Evolutionary conservation across 1,140 invertebrate genomes (phyloP).

Genomic region (Globodera rostochiensis): DNA sequence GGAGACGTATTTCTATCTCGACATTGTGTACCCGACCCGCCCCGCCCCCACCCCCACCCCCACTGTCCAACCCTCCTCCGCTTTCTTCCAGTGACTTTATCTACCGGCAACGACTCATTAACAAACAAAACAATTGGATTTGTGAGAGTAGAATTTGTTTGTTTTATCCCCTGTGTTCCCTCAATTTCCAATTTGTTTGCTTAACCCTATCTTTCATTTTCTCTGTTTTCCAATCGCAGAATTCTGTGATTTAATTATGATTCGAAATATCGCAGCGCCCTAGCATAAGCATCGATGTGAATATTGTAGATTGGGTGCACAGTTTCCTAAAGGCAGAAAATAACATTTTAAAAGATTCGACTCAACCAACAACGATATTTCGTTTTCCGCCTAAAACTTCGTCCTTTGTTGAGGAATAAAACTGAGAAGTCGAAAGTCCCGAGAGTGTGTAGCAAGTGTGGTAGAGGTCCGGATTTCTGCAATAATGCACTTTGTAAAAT

Average conservation of each 20-base stretch:
- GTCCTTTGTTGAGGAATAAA: conserved; percentile 38
- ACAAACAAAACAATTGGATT: neutral
- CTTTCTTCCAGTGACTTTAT: neutral
- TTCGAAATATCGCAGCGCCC: conserved; percentile 11
- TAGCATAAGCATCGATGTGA: conserved; percentile 26
- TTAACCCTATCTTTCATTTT: neutral
- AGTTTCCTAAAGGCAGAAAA: conserved; percentile 31
- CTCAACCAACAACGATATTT: conserved; percentile 38
- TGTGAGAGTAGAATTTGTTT: neutral
- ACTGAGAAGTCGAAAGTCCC: conserved; percentile 41
- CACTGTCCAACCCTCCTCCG: neutral
- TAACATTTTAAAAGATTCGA: neutral
- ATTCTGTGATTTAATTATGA: neutral
- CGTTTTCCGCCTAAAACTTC: conserved; percentile 27
- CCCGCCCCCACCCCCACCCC: too few species aligned
- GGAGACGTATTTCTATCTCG: neutral
- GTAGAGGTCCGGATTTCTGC: conserved; percentile 50
- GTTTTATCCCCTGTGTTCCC: neutral
- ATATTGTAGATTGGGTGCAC: conserved; percentile 40
- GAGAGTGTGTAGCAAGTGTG: conserved; percentile 50
- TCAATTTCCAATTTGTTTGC: neutral
- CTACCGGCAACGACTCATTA: neutral
- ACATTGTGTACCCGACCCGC: too few species aligned
- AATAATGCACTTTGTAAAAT: conserved; percentile 1
- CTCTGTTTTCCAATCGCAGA: neutral